A percentile compares a stretch with the other conserved stretches of the same genome.
These are phyloP conservation scores for Drosophila hydei DNA, from an alignment of 1,140 invertebrate species.

Conservation along the genomic window DNA sequence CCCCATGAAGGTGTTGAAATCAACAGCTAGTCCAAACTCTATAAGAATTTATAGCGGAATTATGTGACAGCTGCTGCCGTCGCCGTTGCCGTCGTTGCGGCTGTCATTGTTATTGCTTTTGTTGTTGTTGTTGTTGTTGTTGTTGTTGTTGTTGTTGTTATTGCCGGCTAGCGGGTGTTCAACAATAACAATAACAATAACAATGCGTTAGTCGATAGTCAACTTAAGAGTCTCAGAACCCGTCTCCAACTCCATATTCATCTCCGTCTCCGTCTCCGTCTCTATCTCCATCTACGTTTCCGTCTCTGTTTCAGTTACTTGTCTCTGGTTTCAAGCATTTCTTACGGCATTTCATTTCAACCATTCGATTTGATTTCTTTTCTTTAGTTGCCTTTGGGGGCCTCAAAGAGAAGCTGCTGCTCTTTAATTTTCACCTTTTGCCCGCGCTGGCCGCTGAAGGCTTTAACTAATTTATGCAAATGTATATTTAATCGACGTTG, in stretches of 20 bases:
- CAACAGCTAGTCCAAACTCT: slow-evolving; percentile 82
- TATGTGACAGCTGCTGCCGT: slow-evolving; percentile 78
- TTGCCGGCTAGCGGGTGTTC: slow-evolving; percentile 44
- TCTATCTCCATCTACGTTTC: not conserved
- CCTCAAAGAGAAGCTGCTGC: slow-evolving; percentile 44
- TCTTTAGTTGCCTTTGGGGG: slow-evolving; percentile 39
- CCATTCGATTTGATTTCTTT: slow-evolving; percentile 71
- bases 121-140: slow-evolving; percentile 9
- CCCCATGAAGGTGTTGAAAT: slow-evolving; percentile 78
- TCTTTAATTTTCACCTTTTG: slow-evolving; percentile 77
- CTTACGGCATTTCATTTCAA: slow-evolving; percentile 68
- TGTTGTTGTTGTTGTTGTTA: slow-evolving; percentile 20
- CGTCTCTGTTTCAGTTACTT: slow-evolving; percentile 35
- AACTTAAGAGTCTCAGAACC: slow-evolving; percentile 26
- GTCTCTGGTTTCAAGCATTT: slow-evolving; percentile 51
- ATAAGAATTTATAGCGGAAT: slow-evolving; percentile 83
- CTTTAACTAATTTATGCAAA: slow-evolving; percentile 81
- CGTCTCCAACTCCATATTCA: not conserved
- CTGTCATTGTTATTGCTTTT: slow-evolving; percentile 3
- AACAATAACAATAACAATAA: slow-evolving; percentile 51
- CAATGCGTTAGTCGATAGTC: slow-evolving; percentile 36
- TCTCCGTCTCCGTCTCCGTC: not conserved
- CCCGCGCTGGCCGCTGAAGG: slow-evolving; percentile 32
- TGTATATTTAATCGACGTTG: slow-evolving; percentile 82
- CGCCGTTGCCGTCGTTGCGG: slow-evolving; percentile 5